A percentile compares a stretch with the other conserved stretches of the same genome.
These are phyloP conservation scores for Yponomeuta evonymella DNA, from an alignment of 2,888 invertebrate genomes.

Conservation along the genomic window DNA sequence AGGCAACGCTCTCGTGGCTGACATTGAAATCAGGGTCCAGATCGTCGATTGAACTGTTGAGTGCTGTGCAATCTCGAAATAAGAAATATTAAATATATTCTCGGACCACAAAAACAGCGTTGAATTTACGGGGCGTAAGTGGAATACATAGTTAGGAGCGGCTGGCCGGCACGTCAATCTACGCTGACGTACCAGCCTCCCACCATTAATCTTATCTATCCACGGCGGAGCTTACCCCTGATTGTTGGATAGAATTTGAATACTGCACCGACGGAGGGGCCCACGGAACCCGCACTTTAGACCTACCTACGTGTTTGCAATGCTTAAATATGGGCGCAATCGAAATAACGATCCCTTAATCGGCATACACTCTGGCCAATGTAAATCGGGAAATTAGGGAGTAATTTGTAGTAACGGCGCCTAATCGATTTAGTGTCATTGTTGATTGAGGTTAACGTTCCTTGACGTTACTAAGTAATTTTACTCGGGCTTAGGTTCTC, in stretches of 20 bases:
- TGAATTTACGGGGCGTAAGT: background rate
- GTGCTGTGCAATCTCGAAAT: no score
- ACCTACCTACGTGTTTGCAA: conserved; percentile 33
- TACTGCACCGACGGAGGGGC: conserved; percentile 39
- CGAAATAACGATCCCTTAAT: conserved; percentile 20
- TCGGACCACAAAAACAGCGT: background rate
- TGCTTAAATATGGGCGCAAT: conserved; percentile 30
- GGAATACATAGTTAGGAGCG: background rate
- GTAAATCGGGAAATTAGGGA: conserved; percentile 2
- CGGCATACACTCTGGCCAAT: background rate
- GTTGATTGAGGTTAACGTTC: background rate
- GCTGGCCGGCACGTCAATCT: conserved; percentile 33
- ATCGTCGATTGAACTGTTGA: no score
- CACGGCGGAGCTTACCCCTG: conserved; percentile 43
- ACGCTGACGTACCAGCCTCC: conserved; percentile 37
- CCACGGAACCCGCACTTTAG: conserved; percentile 21
- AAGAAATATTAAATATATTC: no score
- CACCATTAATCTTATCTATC: conserved; percentile 63
- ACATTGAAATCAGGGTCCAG: no score
- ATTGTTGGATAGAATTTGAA: conserved; percentile 50
- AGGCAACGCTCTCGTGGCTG: no score
- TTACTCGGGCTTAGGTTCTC: no score
- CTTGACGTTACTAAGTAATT: no score
- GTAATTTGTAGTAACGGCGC: background rate
- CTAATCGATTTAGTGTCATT: background rate